phyloP scores from a whole-genome alignment of 2,113 vertebrate species.

The Psammodynastes pulverulentus region DNA sequence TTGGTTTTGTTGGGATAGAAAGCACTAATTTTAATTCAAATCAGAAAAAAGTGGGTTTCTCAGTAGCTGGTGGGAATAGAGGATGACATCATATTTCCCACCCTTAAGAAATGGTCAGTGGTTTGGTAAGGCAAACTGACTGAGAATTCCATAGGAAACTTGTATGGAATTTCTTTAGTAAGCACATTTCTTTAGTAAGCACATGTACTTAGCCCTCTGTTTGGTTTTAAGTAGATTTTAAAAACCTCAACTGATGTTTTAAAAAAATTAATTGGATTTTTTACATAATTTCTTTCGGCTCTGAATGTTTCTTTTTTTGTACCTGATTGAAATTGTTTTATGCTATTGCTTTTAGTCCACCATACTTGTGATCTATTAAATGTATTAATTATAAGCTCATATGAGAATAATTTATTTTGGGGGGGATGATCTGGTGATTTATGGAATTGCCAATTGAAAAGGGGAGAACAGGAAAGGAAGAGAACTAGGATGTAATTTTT shows the following conservation, averaged over 20 bases:
- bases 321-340: neutral
- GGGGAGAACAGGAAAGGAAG: neutral
- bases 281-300: neutral
- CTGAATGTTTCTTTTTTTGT: neutral
- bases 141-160: neutral
- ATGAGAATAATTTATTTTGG: neutral
- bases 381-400: neutral
- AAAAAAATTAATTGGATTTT: neutral
- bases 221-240: neutral
- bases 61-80: neutral
- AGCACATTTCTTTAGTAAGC: neutral
- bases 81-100: neutral
- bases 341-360: neutral
- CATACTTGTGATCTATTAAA: neutral
- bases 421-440: neutral
- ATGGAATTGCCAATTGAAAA: neutral
- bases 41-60: neutral
- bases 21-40: neutral
- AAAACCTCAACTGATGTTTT: neutral
- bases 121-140: neutral
- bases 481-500: neutral
- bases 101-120: neutral
- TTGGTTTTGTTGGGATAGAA: neutral
- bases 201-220: neutral
- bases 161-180: neutral